These are phyloP conservation scores for Sinosuthora webbiana DNA, from an alignment of 2,113 vertebrate genomes.

Conservation along the genomic window DNA sequence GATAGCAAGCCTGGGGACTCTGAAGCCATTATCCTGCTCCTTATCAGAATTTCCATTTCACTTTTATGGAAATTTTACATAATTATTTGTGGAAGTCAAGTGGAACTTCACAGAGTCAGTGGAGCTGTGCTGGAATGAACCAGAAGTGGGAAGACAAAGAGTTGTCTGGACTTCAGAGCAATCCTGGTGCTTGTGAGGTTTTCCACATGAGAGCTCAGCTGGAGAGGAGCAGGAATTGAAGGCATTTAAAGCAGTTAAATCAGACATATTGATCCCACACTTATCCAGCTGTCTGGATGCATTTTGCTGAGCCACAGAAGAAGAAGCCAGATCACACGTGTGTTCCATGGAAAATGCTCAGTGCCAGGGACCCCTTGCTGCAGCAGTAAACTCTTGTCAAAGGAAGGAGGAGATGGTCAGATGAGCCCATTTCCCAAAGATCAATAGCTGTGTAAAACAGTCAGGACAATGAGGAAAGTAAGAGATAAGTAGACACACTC, in stretches of 20 bases:
- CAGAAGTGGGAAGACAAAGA: background rate
- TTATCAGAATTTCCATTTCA: background rate
- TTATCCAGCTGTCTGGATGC: background rate
- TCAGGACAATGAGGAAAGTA: background rate
- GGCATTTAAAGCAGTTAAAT: background rate
- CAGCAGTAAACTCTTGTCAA: background rate
- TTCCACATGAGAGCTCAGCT: background rate
- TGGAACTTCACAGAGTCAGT: background rate
- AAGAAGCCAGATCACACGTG: accelerated
- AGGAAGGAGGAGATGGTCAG: background rate
- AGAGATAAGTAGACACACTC: background rate
- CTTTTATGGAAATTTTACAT: background rate
- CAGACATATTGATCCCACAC: background rate
- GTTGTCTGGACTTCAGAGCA: background rate
- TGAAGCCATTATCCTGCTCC: background rate
- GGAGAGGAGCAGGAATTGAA: background rate
- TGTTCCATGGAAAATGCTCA: background rate
- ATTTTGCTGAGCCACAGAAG: background rate
- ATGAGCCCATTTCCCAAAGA: background rate
- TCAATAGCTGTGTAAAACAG: background rate
- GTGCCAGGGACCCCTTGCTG: background rate
- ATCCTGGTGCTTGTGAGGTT: background rate
- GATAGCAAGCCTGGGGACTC: background rate
- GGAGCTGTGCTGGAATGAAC: background rate
- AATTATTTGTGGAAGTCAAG: background rate